phyloP scores from a whole-genome alignment of 2,113 vertebrate genomes.

The Siphamia tubifer region DNA sequence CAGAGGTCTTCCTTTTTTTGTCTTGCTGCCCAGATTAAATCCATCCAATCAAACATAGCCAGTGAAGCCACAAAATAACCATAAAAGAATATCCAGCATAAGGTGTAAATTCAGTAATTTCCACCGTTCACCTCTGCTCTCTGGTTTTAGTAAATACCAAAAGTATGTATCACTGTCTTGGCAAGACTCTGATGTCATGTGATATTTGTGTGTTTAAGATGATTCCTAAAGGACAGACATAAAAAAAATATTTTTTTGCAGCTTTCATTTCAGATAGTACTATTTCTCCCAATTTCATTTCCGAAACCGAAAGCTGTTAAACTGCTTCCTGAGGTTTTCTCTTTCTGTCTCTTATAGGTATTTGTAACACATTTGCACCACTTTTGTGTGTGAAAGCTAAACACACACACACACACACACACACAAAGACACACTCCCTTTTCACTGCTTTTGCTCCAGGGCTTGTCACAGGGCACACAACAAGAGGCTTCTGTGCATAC shows the following conservation, averaged over 20 bases:
- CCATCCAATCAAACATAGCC: neutral
- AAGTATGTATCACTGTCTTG: neutral
- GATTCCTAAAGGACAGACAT: neutral
- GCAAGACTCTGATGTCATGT: slow-evolving; percentile 6
- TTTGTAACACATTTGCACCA: slow-evolving; percentile 21
- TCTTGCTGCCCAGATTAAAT: slow-evolving; percentile 10
- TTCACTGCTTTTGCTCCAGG: slow-evolving; percentile 41
- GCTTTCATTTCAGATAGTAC: neutral
- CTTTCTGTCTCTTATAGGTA: slow-evolving; percentile 9
- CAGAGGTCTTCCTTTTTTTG: slow-evolving; percentile 5
- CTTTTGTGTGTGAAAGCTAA: neutral
- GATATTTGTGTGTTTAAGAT: neutral
- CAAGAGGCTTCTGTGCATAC: slow-evolving; percentile 59
- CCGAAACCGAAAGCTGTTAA: slow-evolving; percentile 1
- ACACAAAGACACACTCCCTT: slow-evolving; percentile 8
- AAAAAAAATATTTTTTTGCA: too few relatives aligned
- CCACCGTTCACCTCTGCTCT: slow-evolving; percentile 29
- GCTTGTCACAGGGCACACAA: slow-evolving; percentile 49
- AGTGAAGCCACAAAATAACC: neutral
- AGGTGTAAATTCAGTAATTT: slow-evolving; percentile 28
- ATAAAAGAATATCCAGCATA: slow-evolving; percentile 1
- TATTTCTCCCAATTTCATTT: slow-evolving; percentile 8
- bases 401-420: neutral
- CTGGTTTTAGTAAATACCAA: neutral
- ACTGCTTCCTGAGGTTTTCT: slow-evolving; percentile 15